Conservation (phyloP, 2,113 vertebrate species). For the Microtus ochrogaster region DNA sequence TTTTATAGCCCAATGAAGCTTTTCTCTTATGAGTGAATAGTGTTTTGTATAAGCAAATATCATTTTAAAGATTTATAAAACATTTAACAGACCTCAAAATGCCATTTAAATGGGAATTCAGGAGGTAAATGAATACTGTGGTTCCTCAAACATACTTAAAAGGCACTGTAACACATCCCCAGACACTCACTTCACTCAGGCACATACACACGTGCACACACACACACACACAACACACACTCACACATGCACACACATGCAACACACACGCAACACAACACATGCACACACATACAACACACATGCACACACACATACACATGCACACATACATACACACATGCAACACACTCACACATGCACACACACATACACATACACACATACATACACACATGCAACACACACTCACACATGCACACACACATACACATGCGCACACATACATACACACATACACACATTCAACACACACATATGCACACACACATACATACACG, state of each 20-base stretch:
- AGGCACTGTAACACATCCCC: background rate
- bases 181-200: background rate
- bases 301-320: too few species aligned
- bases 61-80: conserved; percentile 4
- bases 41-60: background rate
- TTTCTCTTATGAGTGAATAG: background rate
- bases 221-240: too few species aligned
- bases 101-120: background rate
- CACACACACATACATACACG: too few species aligned
- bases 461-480: background rate
- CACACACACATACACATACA: background rate
- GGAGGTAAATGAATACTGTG: background rate
- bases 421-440: too few species aligned
- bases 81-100: background rate
- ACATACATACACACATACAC: too few species aligned
- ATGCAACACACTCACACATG: too few species aligned
- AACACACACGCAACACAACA: too few species aligned
- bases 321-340: background rate
- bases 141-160: background rate
- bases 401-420: too few species aligned
- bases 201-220: background rate
- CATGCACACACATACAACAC: too few species aligned
- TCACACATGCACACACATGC: too few species aligned
- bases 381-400: background rate
- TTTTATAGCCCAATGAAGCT: background rate